Percentiles rank a stretch among this genome's conserved stretches.
Evolutionary conservation across 2,113 vertebrate species (phyloP).

Genomic region (Crotalus helleri): DNA sequence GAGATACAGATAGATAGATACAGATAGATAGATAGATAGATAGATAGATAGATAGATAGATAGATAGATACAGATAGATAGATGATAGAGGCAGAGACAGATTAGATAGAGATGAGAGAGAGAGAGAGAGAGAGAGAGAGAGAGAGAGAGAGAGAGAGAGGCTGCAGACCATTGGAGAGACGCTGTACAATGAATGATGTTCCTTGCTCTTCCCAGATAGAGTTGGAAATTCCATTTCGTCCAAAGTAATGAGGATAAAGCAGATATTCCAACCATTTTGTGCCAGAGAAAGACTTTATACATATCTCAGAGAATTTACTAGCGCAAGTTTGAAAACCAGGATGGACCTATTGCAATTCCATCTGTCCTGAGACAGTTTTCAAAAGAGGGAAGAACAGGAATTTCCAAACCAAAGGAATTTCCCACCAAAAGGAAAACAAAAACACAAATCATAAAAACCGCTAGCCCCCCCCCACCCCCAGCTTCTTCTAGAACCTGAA

Average conservation of each 20-base stretch:
- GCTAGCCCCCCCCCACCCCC: background rate
- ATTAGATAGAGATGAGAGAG: no score
- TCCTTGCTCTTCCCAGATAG: background rate
- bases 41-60: no score
- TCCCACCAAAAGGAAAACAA: background rate
- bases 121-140: no score
- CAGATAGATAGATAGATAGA: no score
- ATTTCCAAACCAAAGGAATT: background rate
- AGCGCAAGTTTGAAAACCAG: background rate
- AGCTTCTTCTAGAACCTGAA: background rate
- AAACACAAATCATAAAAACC: background rate
- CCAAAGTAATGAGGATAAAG: background rate
- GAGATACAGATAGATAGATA: background rate
- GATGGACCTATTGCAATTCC: background rate
- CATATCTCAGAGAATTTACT: background rate
- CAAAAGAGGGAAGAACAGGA: background rate
- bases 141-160: background rate
- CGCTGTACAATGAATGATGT: background rate
- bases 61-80: background rate
- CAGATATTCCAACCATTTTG: background rate
- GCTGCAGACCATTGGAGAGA: background rate
- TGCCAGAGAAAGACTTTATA: background rate
- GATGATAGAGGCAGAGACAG: background rate
- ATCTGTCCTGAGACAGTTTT: slow-evolving; percentile 1
- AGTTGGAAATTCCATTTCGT: background rate